Base-by-base conservation (phyloP, 2,888 invertebrate species). In the Physocephala rufipes region DNA sequence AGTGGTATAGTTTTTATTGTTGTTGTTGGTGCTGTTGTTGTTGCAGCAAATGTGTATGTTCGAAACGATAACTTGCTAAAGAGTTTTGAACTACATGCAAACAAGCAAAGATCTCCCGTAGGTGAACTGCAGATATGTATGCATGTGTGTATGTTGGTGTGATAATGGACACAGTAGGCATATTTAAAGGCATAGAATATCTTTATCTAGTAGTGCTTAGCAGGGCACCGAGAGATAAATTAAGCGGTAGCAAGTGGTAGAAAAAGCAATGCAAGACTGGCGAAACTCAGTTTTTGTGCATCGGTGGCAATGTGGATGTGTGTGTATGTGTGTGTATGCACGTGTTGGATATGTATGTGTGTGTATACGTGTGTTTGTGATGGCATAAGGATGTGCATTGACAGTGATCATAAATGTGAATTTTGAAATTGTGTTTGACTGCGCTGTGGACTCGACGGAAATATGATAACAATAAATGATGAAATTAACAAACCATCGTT, bases 1-100 rank as follows among this genome's bases (percentile, higher is more conserved):
- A 61, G 61, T 12, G 43, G 19, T n/a, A 61, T n/a, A 19, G 61
- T 15, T 61, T 2, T 61, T 61, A 12, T 51, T 24, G 55, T 55
- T 24, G 55, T 7, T 24, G 26, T 13, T 55, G 55, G n/a, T 21
- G 55, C n/a, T 9, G 4, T 9, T 55, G 21, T 55, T 36, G 36
- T 36, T 4, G 9, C 36, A 7, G 36, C 4, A 4, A 36, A 36
- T 36, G 36, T 36, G 9, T 36, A n/a, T 16, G 21, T 19, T 51
- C 19, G 61, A 12, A 4, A 28, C n/a, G 61, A 26, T 13, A 28
- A 12, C 16, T 59, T 13, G n/a, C 24, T 21, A 26, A 26, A 21
- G 61, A 21, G 30, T 7, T 19, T 16, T 24, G 3, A n/a, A n/a
- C n/a, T n/a, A n/a, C 36, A 36, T 36, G 36, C 36, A 36, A 7